Percentiles rank a stretch among this genome's conserved stretches.
Conservation (phyloP, 92 coral and sea anemone genomes). For the Blastomussa wellsi region DNA sequence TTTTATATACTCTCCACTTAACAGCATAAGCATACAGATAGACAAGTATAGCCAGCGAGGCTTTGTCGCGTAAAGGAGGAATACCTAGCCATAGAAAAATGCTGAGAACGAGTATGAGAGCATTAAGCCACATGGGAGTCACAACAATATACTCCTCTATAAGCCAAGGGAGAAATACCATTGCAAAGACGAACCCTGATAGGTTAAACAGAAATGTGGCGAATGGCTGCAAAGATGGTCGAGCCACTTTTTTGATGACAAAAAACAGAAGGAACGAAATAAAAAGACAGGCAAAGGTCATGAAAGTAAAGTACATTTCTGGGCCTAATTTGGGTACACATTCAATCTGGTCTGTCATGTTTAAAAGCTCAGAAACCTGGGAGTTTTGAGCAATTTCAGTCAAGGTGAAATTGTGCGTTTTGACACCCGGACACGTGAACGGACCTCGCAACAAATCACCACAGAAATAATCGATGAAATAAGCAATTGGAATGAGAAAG, state of each 20-base stretch:
- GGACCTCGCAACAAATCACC: slow-evolving; percentile 68
- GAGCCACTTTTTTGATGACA: slow-evolving; percentile 27
- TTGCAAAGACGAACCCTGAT: slow-evolving; percentile 58
- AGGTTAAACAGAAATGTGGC: slow-evolving; percentile 36
- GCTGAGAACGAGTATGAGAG: slow-evolving; percentile 44
- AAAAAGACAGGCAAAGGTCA: slow-evolving; percentile 34
- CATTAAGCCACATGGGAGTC: slow-evolving; percentile 61
- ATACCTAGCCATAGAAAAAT: slow-evolving; percentile 74
- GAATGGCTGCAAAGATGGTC: slow-evolving; percentile 26
- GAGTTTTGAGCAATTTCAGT: slow-evolving; percentile 51
- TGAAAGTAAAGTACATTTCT: slow-evolving; percentile 38
- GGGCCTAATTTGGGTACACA: slow-evolving; percentile 62
- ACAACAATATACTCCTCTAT: slow-evolving; percentile 70
- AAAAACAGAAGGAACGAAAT: slow-evolving; percentile 42
- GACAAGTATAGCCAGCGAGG: slow-evolving; percentile 67
- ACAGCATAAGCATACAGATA: slow-evolving; percentile 79
- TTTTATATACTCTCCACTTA: slow-evolving; percentile 83
- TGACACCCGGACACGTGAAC: slow-evolving; percentile 67
- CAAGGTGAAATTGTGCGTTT: slow-evolving; percentile 49
- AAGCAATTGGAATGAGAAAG: slow-evolving; percentile 70
- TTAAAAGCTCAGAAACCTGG: slow-evolving; percentile 8
- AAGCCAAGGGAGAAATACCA: slow-evolving; percentile 82
- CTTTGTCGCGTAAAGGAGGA: slow-evolving; percentile 79
- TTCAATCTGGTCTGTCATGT: slow-evolving; percentile 25
- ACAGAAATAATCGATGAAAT: slow-evolving; percentile 65